Evolutionary conservation across 2,888 invertebrate genomes (phyloP), one percentile per base, ranked within the genome.

Genomic region (Dryadula phaetusa): DNA sequence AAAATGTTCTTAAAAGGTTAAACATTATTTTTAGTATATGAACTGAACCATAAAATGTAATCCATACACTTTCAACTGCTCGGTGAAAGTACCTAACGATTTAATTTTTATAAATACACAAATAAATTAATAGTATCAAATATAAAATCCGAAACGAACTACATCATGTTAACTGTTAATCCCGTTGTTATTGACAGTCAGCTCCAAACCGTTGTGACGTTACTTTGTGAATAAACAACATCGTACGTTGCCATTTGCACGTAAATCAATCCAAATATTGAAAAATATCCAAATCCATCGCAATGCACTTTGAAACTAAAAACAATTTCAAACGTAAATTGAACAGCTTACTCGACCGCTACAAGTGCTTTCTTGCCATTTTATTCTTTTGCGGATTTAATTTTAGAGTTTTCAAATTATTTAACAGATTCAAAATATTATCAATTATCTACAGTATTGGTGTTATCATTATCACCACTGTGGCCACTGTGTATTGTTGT

Each of bases 381-480:
- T 72, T 91, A 14, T 67, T 87, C 0, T 70, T 88, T 1, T 86
- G 84, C 67, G 91, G 91, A 0, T 89, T 82, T 64, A 84, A 90
- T 74, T 87, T 85, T 7, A 81, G 82, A 66, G 74, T 82, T 8
- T 84, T 81, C 62, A 80, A 79, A 60, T 71, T 76, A 4, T 81
- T 75, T 7, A 53, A 75, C 0, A 49, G 76, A 14, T 69, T 77
- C 0, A 80, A 76, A 67, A 40, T 76, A 2, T 8, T 75, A 0
- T 71, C 79, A 0, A 81, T 76, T 56, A 3, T 81, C 0, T 90
- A 89, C 46, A 83, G 83, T 22, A n/a, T 82, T 0, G 60, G 66
- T 58, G 73, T 90, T 0, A 76, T 85, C 0, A 32, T 60, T 0
- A 6, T 82, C 0, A 74, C 82, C 0, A 69, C 78, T 0, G 81